phyloP scores from a whole-genome alignment of 2,888 invertebrate species.

The Temnothorax unifasciatus region DNA sequence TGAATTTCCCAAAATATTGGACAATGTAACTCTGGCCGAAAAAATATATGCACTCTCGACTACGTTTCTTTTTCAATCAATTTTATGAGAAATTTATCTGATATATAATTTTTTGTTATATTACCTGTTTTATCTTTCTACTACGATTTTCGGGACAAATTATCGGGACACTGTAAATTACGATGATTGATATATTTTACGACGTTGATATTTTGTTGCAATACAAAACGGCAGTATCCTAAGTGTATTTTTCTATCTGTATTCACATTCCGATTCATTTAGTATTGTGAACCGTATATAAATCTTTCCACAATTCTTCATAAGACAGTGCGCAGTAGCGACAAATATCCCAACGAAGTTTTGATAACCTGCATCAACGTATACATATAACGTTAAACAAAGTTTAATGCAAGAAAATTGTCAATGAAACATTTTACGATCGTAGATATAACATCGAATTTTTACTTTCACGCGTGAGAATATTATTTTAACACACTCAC shows the following conservation, averaged over 20 bases:
- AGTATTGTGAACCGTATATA: not conserved
- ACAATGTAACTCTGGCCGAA: not conserved
- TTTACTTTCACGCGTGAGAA: not conserved
- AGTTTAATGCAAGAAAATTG: not conserved
- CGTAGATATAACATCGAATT: not conserved
- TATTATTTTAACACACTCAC: constrained; percentile 81
- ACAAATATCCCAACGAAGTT: constrained; percentile 60
- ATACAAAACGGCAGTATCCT: not conserved
- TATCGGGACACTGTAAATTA: not conserved
- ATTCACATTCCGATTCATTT: not conserved
- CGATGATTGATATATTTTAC: not conserved
- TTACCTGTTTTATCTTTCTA: not conserved
- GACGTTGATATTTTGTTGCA: not conserved
- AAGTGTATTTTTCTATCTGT: constrained; percentile 26
- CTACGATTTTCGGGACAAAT: not conserved
- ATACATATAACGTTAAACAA: constrained; percentile 4
- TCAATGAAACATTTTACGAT: not conserved
- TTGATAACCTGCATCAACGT: constrained; percentile 68
- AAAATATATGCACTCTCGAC: not conserved
- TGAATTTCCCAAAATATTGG: not conserved
- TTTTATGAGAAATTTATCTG: not conserved
- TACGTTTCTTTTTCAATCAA: not conserved
- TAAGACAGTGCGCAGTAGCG: constrained; percentile 56
- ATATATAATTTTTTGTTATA: too few species aligned
- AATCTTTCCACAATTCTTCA: constrained; percentile 64